A percentile compares a stretch with the other conserved stretches of the same genome.
phyloP scores from a whole-genome alignment of 2,888 invertebrate genomes.

The Agrypnus murinus region DNA sequence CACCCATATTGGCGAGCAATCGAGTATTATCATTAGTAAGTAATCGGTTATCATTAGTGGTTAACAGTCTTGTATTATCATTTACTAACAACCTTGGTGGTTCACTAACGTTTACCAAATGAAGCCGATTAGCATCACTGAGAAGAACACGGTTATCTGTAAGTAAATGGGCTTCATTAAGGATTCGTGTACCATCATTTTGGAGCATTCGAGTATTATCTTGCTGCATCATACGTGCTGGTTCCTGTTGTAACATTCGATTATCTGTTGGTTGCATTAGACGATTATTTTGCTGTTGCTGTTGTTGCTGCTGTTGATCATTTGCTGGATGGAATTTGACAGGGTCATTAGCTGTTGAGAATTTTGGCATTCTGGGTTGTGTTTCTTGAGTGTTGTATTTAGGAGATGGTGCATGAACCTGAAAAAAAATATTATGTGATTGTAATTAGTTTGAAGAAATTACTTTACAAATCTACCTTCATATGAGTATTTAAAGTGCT shows the following conservation, averaged over 20 bases:
- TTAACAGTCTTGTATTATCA: slow-evolving; percentile 64
- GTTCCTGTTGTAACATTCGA: slow-evolving; percentile 65
- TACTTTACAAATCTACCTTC: slow-evolving; percentile 68
- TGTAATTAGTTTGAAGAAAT: no score
- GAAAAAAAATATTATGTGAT: slow-evolving; percentile 37
- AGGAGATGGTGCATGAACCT: slow-evolving; percentile 66
- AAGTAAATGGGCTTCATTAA: slow-evolving; percentile 62
- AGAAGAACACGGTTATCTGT: slow-evolving; percentile 57
- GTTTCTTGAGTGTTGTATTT: slow-evolving; percentile 65
- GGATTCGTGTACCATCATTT: slow-evolving; percentile 55
- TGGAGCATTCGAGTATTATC: slow-evolving; percentile 58
- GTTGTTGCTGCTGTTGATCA: slow-evolving; percentile 22
- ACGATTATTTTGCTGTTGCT: slow-evolving; percentile 57
- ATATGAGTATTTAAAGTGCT: slow-evolving; percentile 71
- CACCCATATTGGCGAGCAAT: slow-evolving; percentile 63
- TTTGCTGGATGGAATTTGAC: slow-evolving; percentile 58
- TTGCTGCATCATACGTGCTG: slow-evolving; percentile 63
- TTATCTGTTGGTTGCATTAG: slow-evolving; percentile 64
- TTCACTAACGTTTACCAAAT: slow-evolving; percentile 67
- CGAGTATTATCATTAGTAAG: slow-evolving; percentile 60
- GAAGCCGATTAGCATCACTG: slow-evolving; percentile 61
- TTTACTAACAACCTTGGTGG: slow-evolving; percentile 66
- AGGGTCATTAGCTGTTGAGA: slow-evolving; percentile 55
- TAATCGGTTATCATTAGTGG: slow-evolving; percentile 56
- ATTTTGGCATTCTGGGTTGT: slow-evolving; percentile 60